A percentile compares a stretch with the other conserved stretches of the same genome.
Conservation (phyloP, 2,797 vertebrate species). For the Basileuterus tristriatus region DNA sequence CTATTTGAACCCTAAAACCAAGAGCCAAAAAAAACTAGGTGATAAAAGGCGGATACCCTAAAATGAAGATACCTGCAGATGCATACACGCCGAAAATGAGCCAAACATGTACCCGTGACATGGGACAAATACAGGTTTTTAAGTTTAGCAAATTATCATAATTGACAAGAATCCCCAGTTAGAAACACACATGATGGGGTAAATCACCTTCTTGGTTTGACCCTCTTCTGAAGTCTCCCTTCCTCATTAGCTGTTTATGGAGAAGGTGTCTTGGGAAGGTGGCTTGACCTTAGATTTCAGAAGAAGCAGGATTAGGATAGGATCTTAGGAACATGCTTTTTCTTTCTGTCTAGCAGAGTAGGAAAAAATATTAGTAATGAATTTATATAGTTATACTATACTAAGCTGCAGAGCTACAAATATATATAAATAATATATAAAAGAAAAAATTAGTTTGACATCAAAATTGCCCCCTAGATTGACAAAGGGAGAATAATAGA, state of each 20-base stretch:
- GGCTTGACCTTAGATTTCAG: rapidly evolving
- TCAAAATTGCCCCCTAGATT: neutral
- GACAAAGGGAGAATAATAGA: neutral
- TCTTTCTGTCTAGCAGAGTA: neutral
- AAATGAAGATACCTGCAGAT: too few species aligned
- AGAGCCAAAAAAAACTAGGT: too few species aligned
- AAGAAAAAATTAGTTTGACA: neutral
- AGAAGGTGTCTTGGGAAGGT: neutral
- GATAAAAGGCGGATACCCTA: too few species aligned
- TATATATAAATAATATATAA: neutral
- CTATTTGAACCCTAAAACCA: too few species aligned
- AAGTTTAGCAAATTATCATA: too few species aligned
- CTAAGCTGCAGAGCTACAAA: neutral
- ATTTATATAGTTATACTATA: neutral
- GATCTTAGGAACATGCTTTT: too few species aligned
- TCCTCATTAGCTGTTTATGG: neutral
- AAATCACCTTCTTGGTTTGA: neutral
- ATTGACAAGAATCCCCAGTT: rapidly evolving
- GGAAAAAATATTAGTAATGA: neutral
- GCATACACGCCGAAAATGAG: too few species aligned
- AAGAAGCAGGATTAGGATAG: neutral
- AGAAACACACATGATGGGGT: neutral
- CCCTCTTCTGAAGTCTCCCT: neutral
- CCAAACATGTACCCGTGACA: too few species aligned
- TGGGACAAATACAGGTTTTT: too few species aligned